Conservation (phyloP, 2,888 invertebrate species). For the Drosophila infuscata region DNA sequence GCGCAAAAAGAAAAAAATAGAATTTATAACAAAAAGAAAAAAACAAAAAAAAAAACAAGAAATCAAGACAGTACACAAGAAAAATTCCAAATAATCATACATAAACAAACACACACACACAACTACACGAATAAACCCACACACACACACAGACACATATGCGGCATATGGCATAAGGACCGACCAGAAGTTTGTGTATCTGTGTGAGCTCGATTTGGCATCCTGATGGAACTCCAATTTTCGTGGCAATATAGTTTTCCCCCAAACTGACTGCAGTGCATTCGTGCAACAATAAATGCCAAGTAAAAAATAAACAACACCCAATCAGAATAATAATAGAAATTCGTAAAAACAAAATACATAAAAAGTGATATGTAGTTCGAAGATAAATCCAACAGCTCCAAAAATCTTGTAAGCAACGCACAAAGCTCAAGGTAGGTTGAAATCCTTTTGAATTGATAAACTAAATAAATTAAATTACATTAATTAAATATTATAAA, state of each 20-base stretch:
- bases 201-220: slow-evolving; percentile 30
- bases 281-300: slow-evolving; percentile 12
- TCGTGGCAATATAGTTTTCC: slow-evolving; percentile 27
- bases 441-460: slow-evolving; percentile 7
- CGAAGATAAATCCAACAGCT: slow-evolving; percentile 31
- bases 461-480: background rate
- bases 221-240: slow-evolving; percentile 16
- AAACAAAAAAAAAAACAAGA: slow-evolving; percentile 18
- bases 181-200: slow-evolving; percentile 36
- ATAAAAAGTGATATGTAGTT: slow-evolving; percentile 60
- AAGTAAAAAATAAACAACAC: slow-evolving; percentile 16
- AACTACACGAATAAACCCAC: slow-evolving; percentile 7
- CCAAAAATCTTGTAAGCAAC: slow-evolving; percentile 37
- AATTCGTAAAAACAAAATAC: slow-evolving; percentile 18
- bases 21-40: slow-evolving; percentile 12
- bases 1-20: slow-evolving; percentile 58
- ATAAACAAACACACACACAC: slow-evolving; percentile 11
- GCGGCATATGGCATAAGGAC: slow-evolving; percentile 45
- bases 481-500: background rate
- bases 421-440: slow-evolving; percentile 65
- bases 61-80: slow-evolving; percentile 28
- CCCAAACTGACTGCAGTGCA: slow-evolving; percentile 11
- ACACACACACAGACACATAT: slow-evolving; percentile 9
- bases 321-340: slow-evolving; percentile 11
- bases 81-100: slow-evolving; percentile 23